A percentile compares a stretch with the other conserved stretches of the same genome.
phyloP scores from a whole-genome alignment of 2,888 invertebrate genomes.

The Macrosiphum euphorbiae region DNA sequence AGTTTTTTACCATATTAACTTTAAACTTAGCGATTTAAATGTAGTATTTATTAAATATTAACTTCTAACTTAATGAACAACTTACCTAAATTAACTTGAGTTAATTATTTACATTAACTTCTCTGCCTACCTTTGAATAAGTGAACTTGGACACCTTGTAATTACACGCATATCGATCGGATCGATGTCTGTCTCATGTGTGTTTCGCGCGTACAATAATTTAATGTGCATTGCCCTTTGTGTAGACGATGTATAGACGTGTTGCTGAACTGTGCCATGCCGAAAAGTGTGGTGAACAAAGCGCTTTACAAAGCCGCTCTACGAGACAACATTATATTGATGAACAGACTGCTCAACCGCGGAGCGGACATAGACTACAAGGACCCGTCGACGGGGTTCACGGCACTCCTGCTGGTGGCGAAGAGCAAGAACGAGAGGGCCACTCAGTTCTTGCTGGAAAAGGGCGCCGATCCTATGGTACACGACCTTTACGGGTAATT shows the following conservation, averaged over 20 bases:
- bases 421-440: not conserved
- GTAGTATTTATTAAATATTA: too few species aligned
- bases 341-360: conserved; percentile 53
- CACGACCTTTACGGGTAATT: conserved; percentile 2
- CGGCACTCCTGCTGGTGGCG: not conserved
- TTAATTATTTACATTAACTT: too few species aligned
- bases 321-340: conserved; percentile 10
- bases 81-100: too few species aligned
- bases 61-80: too few species aligned
- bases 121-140: too few species aligned
- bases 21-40: too few species aligned
- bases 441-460: conserved; percentile 37
- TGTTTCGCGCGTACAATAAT: not conserved
- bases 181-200: too few species aligned
- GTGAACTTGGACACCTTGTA: too few species aligned
- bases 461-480: conserved; percentile 12
- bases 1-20: too few species aligned
- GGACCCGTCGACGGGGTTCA: not conserved
- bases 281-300: not conserved
- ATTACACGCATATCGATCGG: too few species aligned
- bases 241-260: conserved; percentile 39
- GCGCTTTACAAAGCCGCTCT: conserved; percentile 6
- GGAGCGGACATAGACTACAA: conserved; percentile 27
- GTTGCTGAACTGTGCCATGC: not conserved
- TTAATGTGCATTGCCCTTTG: not conserved